Conservation (phyloP, 2,113 vertebrate genomes). For the Tetraodon nigroviridis region DNA sequence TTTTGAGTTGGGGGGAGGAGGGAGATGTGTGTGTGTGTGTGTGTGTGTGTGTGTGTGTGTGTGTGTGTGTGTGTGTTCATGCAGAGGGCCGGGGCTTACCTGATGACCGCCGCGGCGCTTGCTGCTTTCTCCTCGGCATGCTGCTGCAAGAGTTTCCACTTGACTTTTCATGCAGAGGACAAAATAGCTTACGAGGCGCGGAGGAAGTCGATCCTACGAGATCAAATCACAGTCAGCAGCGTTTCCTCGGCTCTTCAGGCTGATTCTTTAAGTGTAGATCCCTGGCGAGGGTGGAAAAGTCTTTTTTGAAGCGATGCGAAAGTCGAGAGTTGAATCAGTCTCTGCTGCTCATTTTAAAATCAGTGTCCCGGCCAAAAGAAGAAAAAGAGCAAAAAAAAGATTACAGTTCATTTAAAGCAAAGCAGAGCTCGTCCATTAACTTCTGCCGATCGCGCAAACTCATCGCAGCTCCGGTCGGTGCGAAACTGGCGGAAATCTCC, state of each 20-base stretch:
- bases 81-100: constrained; percentile 73
- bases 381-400: neutral
- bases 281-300: constrained; percentile 31
- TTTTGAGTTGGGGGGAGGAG: neutral
- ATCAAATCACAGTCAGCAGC: constrained; percentile 43
- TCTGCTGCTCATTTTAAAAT: constrained; percentile 12
- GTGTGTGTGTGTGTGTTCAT: neutral
- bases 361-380: constrained; percentile 24
- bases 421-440: constrained; percentile 33
- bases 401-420: neutral
- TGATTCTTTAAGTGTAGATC: constrained; percentile 35
- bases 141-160: constrained; percentile 83
- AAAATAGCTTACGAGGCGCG: constrained; percentile 51
- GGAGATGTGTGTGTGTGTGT: neutral
- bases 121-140: constrained; percentile 97
- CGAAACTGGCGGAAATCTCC: constrained; percentile 46
- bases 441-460: constrained; percentile 49
- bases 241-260: constrained; percentile 40
- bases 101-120: constrained; percentile 93
- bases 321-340: constrained; percentile 8
- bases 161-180: constrained; percentile 86
- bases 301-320: constrained; percentile 1
- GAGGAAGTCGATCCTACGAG: constrained; percentile 46
- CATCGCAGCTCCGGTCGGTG: constrained; percentile 35
- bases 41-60: constrained; percentile 2